Evolutionary conservation across 2,888 invertebrate genomes (phyloP).

Genomic region (Periphyllus acericola): DNA sequence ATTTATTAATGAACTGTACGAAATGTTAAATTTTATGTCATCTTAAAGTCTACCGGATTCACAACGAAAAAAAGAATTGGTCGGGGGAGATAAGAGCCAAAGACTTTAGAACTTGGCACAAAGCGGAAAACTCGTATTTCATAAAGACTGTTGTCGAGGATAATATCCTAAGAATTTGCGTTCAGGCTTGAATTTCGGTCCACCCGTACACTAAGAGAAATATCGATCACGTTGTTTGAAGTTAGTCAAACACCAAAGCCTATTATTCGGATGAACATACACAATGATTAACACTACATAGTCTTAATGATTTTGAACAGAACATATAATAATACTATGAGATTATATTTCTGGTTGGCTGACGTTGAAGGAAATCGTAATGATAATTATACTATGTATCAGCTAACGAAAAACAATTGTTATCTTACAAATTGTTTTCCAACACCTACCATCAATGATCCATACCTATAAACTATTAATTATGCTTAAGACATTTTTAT

Average conservation of each 20-base stretch:
- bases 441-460: no score
- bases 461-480: no score
- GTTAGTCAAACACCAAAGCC: conserved; percentile 7
- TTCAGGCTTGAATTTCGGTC: conserved; percentile 23
- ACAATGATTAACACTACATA: background rate
- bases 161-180: conserved; percentile 18
- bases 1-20: conserved; percentile 26
- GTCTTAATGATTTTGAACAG: no score
- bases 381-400: no score
- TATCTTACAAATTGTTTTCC: no score
- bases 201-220: background rate
- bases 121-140: conserved; percentile 35
- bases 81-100: conserved; percentile 27
- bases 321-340: no score
- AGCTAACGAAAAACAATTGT: no score
- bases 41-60: background rate
- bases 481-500: no score
- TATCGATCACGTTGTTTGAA: conserved; percentile 23
- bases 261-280: conserved; percentile 2
- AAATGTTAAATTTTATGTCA: conserved; percentile 10
- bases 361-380: no score
- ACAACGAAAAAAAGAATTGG: conserved; percentile 20
- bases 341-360: no score
- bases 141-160: conserved; percentile 29
- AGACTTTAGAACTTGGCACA: conserved; percentile 36